Base-by-base conservation (phyloP, 2,888 invertebrate species). In the Agrochola lota region DNA sequence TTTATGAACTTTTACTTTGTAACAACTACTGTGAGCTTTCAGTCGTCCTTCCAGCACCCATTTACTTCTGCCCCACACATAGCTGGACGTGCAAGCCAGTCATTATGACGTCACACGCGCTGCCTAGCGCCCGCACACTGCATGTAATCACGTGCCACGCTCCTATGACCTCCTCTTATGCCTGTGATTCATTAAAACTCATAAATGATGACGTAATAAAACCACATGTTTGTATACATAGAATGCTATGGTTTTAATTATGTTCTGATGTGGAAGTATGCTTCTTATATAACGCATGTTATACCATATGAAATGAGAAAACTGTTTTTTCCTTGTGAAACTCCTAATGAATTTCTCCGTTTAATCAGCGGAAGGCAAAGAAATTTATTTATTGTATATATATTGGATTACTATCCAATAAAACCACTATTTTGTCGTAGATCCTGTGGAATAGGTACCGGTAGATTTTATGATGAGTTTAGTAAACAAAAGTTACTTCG, bases 41-140 rank as follows among this genome's bases (percentile, higher is more conserved):
- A 55, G 17, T 26, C 8, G 11, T 17, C 1, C 55, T 64, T n/a
- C 66, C 20, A 35, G 23, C 52, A 9, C 4, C 26, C 26, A 30
- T 17, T 12, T 15, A 30, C 2, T 55, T 20, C 1, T 63, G 2
- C 1, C 30, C 7, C 7, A 15, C 15, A 30, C 52, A 17, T 23
- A 20, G 30, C 49, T 20, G 49, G 60, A 23, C 23, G n/a, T 43
- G 20, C 30, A 35, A 23, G 49, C 49, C 57, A 20, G 49, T 3
- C 35, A 66, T 49, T 17, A 60, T 67, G 60, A 55, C 60, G 67
- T 80, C 55, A 78, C 66, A 17, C 35, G 59, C n/a, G 12, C 35
- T 40, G n/a, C 71, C 5, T 23, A 35, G 62, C 35, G 43, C 57
- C 9, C 62, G 78, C 40, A 59, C 60, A 40, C 35, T 23, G 55